A percentile compares a stretch with the other conserved stretches of the same genome.
Evolutionary conservation across 2,113 vertebrate genomes (phyloP).

Genomic region (Oreochromis niloticus): DNA sequence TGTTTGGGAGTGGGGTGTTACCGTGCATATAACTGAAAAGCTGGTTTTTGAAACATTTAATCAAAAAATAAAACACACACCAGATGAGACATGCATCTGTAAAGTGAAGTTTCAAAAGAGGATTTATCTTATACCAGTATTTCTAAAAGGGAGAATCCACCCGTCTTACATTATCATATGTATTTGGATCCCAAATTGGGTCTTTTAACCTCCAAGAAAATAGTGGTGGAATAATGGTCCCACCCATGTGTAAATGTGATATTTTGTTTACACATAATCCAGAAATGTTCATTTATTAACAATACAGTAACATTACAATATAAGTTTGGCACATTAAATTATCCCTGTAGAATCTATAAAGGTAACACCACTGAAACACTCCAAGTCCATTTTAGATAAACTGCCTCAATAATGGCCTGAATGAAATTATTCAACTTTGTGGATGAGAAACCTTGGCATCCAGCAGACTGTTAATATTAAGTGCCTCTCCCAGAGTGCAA

Average conservation of each 20-base stretch:
- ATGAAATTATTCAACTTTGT: not conserved
- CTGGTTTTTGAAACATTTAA: not conserved
- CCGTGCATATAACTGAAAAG: not conserved
- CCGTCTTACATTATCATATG: not conserved
- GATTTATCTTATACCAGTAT: not conserved
- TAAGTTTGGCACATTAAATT: not conserved
- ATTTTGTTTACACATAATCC: not conserved
- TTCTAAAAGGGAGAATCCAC: not conserved
- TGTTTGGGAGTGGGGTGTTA: not conserved
- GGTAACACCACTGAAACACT: not conserved
- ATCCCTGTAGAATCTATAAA: not conserved
- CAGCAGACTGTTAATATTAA: conserved; percentile 11
- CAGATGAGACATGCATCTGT: not conserved
- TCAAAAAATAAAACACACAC: not conserved
- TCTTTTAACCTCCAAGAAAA: not conserved
- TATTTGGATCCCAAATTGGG: not conserved
- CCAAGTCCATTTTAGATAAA: conserved; percentile 10
- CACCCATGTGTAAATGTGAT: not conserved
- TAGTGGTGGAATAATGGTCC: not conserved
- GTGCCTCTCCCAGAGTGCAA: conserved; percentile 15
- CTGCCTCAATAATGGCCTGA: not conserved
- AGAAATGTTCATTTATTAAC: not conserved
- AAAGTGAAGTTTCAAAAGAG: not conserved
- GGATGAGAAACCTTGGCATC: conserved; percentile 22
- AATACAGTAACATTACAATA: not conserved